phyloP scores from a whole-genome alignment of 2,888 invertebrate genomes.

The Drosophila sordidapex region DNA sequence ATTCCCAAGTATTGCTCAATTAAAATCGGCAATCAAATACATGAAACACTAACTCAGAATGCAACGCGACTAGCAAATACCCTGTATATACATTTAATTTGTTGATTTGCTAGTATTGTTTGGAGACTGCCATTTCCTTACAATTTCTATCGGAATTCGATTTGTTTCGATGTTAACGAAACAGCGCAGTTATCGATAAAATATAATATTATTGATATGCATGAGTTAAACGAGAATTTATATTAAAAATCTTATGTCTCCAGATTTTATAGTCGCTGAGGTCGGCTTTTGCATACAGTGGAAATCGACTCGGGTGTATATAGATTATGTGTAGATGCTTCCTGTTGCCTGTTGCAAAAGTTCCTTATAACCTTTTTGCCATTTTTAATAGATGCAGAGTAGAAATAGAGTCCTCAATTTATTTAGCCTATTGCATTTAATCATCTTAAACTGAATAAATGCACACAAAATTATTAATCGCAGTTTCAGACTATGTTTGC shows the following conservation, averaged over 20 bases:
- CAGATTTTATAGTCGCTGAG: not conserved
- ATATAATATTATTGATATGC: no score
- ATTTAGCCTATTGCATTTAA: not conserved
- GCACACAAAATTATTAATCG: not conserved
- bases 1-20: not conserved
- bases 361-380: not conserved
- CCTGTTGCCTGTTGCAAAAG: not conserved
- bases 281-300: not conserved
- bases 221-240: not conserved
- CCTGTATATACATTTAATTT: not conserved
- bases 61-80: not conserved
- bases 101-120: not conserved
- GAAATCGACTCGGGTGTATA: not conserved
- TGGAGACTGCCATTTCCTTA: not conserved
- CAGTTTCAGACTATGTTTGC: constrained; percentile 3
- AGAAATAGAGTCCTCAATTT: not conserved
- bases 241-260: rapidly evolving
- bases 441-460: not conserved
- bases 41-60: not conserved
- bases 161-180: not conserved
- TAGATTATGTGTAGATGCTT: not conserved
- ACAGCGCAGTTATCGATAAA: not conserved
- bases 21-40: not conserved
- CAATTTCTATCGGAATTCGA: not conserved
- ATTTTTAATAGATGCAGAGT: not conserved